Percentiles rank a stretch among this genome's conserved stretches.
Conservation (phyloP, 1,140 invertebrate species). For the Cotesia vestalis region DNA sequence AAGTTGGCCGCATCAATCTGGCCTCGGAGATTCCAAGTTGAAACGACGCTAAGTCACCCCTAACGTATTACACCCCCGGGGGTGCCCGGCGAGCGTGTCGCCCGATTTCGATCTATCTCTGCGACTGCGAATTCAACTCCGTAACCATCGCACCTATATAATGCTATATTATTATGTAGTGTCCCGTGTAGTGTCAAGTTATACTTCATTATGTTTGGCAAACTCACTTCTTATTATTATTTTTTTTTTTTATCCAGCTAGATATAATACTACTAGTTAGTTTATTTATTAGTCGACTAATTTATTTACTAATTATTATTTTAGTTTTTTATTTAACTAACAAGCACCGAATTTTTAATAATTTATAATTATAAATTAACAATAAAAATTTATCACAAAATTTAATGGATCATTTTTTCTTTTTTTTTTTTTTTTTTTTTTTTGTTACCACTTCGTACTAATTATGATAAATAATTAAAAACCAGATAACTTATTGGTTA, state of each 20-base stretch:
- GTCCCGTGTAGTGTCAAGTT: too few species aligned
- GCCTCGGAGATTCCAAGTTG: constrained; percentile 66
- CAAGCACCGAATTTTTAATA: constrained; percentile 4
- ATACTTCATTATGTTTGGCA: background rate
- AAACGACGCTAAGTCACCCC: constrained; percentile 66
- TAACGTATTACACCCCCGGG: constrained; percentile 65
- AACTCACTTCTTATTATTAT: constrained; percentile 10
- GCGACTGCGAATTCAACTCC: constrained; percentile 48
- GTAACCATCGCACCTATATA: background rate
- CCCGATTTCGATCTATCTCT: constrained; percentile 58
- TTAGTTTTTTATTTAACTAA: background rate
- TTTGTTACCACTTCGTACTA: too few species aligned
- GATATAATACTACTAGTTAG: background rate
- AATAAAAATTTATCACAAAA: too few species aligned
- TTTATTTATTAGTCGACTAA: background rate
- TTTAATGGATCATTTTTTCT: too few species aligned
- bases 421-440: too few species aligned
- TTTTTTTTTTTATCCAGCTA: constrained; percentile 18
- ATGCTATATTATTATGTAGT: too few species aligned
- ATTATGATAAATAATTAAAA: too few species aligned
- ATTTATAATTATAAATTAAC: background rate
- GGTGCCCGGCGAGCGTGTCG: constrained; percentile 35
- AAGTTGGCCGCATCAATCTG: constrained; percentile 68
- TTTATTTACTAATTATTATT: background rate
- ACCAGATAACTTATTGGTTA: too few species aligned